Evolutionary conservation across 2,797 vertebrate species (phyloP).

Genomic region (Bucorvus abyssinicus): DNA sequence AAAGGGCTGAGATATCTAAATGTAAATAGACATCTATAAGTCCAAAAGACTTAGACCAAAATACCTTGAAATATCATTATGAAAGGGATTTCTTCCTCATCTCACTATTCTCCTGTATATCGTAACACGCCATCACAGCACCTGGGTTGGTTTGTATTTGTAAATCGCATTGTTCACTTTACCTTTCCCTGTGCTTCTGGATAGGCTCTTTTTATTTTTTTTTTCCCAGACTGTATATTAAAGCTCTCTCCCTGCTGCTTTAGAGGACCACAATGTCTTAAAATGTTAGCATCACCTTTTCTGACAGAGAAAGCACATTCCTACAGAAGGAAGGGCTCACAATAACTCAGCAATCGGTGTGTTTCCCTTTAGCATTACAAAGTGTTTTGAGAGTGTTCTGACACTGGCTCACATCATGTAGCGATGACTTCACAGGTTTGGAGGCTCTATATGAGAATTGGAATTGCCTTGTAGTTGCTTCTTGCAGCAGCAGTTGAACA

Average conservation of each 20-base stretch:
- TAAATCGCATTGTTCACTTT: not conserved
- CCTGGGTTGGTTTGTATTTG: not conserved
- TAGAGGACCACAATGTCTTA: not conserved
- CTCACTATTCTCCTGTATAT: not conserved
- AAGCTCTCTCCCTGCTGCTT: not conserved
- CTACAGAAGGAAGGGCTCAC: not conserved
- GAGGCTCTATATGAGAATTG: not conserved
- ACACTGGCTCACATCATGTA: accelerated
- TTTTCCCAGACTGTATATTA: not conserved
- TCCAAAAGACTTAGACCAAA: not conserved
- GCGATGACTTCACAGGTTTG: accelerated
- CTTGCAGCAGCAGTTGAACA: not conserved
- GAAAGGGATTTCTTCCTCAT: not conserved
- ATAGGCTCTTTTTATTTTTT: too few species aligned
- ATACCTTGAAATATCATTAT: not conserved
- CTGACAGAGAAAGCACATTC: not conserved
- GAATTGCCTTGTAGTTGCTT: not conserved
- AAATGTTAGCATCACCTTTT: not conserved
- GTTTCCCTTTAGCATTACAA: not conserved
- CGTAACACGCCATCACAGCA: not conserved
- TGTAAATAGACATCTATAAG: not conserved
- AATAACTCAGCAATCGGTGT: not conserved
- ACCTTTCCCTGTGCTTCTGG: not conserved
- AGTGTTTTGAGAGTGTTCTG: accelerated
- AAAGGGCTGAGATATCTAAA: not conserved